Evolutionary conservation across 23 tunicate species (phyloP), one percentile per base, ranked within the genome.

Genomic region (Ascidia mentula): DNA sequence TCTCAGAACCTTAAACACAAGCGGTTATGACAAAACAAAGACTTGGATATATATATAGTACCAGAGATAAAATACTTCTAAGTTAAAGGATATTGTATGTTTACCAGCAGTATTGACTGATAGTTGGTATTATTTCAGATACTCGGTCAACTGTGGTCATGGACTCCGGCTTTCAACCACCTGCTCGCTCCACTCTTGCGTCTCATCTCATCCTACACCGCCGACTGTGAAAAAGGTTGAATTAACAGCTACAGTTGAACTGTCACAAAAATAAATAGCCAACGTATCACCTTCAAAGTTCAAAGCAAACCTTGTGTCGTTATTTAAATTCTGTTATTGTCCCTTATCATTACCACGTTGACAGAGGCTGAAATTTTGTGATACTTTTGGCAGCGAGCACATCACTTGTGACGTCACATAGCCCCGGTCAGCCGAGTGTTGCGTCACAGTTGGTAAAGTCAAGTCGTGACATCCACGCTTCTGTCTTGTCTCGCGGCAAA

Each of bases 201-300:
- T 20, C 65, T 86, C 9, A 46, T 81, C 20, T 45, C 45, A 9
- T 72, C 90, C 0, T 86, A 22, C 80, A 86, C 90, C 24, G 84
- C 84, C n/a, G 59, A 86, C 40, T 86, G 90, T 53, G 75, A 45
- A 20, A 46, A 79, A 86, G 90, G 90, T 86, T n/a, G n/a, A n/a
- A n/a, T n/a, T n/a, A n/a, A n/a, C n/a, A n/a, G n/a, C n/a, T n/a
- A n/a, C n/a, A n/a, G n/a, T n/a, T n/a, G 65, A 53, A 53, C 65
- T 20, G 1, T 46, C 6, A 74, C 6, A 74, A 5, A 3, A 30
- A 2, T 4, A 74, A 35, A 39, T 74, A 36, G 6, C 59, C 6
- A 32, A 71, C 30, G 32, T 3, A 3, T 8, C 32, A n/a, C n/a
- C n/a, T n/a, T n/a, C n/a, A n/a, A n/a, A n/a, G n/a, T n/a, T n/a